Base-by-base conservation (phyloP, 2,113 vertebrate genomes). In the Bos indicus region DNA sequence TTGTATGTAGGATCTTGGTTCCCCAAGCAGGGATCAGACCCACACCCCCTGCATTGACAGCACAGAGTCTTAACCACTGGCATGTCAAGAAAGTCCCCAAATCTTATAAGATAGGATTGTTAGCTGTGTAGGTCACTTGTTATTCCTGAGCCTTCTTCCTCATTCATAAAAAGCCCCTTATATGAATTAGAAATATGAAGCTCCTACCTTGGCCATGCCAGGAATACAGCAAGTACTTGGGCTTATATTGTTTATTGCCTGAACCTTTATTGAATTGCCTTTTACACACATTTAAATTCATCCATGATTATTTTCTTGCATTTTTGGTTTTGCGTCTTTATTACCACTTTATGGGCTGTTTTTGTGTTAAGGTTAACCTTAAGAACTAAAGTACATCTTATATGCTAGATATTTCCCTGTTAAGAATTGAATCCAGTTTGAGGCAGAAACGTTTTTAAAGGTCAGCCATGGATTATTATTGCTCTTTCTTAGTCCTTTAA, bases 401-500 rank as follows among this genome's bases (percentile, higher is more conserved):
- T 26, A 3, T 96, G 30, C 15, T 26, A 12, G 28, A 10, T 74
- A 93, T 51, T 86, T 43, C 19, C 17, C 59, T 60, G 26, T 77
- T 78, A 97, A 91, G 59, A 95, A 83, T 71, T 77, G 43, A 95
- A 33, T 67, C 26, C 6, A 19, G 4, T 91, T 17, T 56, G 10
- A 48, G 6, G 83, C 43, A 43, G 48, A 91, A 87, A 23, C 28
- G 21, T 88, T 82, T 92, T 96, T 92, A 96, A 97, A 96, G 85
- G 81, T 93, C 92, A 96, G 1, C 54, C 48, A 2, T 67, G 23
- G 19, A 30, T 90, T 59, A 46, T 86, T 87, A 77, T 91, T 92
- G 36, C 21, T 93, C 40, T 90, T 94, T n/a, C 15, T 96, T 93
- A 84, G 90, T 95, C 25, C 43, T 92, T 81, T 92, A 94, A 93